A percentile compares a stretch with the other conserved stretches of the same genome.
Conservation (phyloP, 2,113 vertebrate species). For the Labeo rohita region DNA sequence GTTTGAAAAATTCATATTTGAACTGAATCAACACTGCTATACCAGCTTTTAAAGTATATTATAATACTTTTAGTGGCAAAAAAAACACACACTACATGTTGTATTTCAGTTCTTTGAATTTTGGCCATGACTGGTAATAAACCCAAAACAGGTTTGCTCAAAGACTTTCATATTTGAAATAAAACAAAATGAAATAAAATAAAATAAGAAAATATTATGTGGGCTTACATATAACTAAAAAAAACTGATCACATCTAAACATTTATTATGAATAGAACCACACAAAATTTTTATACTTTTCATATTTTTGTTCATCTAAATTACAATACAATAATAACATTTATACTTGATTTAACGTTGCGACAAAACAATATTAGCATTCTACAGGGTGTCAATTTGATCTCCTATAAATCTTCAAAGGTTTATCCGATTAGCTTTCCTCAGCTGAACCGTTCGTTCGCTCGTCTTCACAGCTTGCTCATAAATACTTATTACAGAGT, state of each 20-base stretch:
- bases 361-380: background rate
- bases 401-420: constrained; percentile 5
- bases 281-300: too few relatives aligned
- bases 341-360: constrained; percentile 3
- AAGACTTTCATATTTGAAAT: background rate
- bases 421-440: constrained; percentile 15
- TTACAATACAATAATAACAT: background rate
- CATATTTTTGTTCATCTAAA: background rate
- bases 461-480: constrained; percentile 21
- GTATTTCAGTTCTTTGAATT: background rate
- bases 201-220: background rate
- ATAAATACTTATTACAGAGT: constrained; percentile 23
- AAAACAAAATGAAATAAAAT: too few relatives aligned
- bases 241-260: too few relatives aligned
- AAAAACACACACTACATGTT: background rate
- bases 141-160: background rate
- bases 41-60: background rate
- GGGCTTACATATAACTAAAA: background rate
- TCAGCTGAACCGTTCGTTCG: background rate
- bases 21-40: background rate
- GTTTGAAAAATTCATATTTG: background rate
- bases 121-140: background rate
- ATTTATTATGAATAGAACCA: too few relatives aligned
- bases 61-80: background rate
- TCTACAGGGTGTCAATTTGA: background rate